Base-by-base conservation (phyloP, 2,888 invertebrate species). In the Hylaea fasciaria region DNA sequence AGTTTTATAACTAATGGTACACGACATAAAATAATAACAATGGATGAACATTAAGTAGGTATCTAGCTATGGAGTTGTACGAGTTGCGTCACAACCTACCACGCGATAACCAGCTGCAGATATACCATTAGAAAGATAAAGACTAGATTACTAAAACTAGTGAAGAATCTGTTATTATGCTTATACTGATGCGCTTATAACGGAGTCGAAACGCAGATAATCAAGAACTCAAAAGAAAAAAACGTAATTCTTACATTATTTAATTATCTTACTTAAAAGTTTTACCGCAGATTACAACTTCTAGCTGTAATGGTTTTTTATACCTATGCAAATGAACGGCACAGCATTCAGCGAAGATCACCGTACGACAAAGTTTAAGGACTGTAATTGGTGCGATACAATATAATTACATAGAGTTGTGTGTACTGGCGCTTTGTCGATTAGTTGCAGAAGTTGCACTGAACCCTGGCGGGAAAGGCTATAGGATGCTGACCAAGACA, bases 401-500 rank as follows among this genome's bases (percentile, higher is more conserved):
- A 40, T 14, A 40, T 50, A 28, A 50, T 41, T 50, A 40, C 28
- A 29, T 11, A 43, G 41, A 43, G 60, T 29, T 29, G 28, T 29
- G 32, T 41, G 41, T 43, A 51, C 50, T 40, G 39, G 28, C 29
- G 50, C 40, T 32, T 43, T 14, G 32, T 32, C 12, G 85, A 86
- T 85, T 85, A 83, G 82, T 68, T 63, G 65, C 68, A 65, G 72
- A 81, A 83, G 77, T 82, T 82, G 70, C 68, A 50, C 10, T 41
- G 37, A 69, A 59, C 67, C 71, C 64, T 64, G 53, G 52, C 55
- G 59, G 66, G 60, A 55, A 57, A 64, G 64, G 55, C 69, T 68
- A 16, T 40, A 50, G 73, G 75, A 78, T 77, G 71, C 77, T 78
- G 80, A 76, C 81, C 79, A 78, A 74, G 77, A 78, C 74, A 74